Percentiles rank a stretch among this genome's conserved stretches.
Conservation (phyloP, 2,797 vertebrate genomes). For the Acropternis orthonyx region DNA sequence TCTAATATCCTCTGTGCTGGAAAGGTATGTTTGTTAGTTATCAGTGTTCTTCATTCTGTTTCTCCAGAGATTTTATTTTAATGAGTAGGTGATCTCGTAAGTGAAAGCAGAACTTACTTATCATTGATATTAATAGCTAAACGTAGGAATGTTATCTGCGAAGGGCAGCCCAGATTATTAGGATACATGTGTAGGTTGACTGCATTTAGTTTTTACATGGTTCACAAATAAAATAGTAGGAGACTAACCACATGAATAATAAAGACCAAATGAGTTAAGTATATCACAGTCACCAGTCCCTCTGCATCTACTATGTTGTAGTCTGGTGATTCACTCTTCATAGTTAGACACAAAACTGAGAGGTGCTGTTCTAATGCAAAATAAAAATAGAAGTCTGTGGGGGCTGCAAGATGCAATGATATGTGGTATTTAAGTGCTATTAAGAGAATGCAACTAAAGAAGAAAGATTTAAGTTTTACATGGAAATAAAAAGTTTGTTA, state of each 20-base stretch:
- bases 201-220: background rate
- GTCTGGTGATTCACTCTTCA: background rate
- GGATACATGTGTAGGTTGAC: background rate
- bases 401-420: background rate
- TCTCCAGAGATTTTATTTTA: background rate
- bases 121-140: background rate
- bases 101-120: background rate
- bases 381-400: background rate
- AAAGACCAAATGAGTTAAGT: background rate
- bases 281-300: background rate
- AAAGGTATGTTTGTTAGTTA: slow-evolving; percentile 81
- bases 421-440: background rate
- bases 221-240: background rate
- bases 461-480: background rate
- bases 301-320: background rate
- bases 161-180: background rate
- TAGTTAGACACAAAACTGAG: background rate
- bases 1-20: slow-evolving; percentile 94
- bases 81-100: background rate
- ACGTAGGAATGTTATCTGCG: background rate
- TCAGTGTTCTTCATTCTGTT: background rate
- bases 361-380: background rate
- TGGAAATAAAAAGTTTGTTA: background rate
- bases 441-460: background rate
- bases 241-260: background rate